Conservation (phyloP, 2,888 invertebrate genomes). For the Branchellion lobata region DNA sequence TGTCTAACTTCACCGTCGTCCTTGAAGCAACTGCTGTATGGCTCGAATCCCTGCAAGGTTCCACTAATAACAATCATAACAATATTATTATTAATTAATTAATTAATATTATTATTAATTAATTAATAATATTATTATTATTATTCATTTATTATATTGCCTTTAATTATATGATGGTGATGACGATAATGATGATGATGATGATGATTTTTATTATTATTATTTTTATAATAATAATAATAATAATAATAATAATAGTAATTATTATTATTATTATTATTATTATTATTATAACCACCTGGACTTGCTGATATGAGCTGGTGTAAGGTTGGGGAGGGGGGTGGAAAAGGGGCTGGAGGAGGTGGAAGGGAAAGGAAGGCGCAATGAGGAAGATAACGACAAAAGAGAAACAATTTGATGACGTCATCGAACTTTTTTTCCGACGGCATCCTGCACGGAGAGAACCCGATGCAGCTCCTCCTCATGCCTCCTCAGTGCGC, state of each 20-base stretch:
- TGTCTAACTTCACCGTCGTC: constrained; percentile 52
- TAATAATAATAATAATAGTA: not conserved
- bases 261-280: constrained; percentile 16
- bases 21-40: constrained; percentile 51
- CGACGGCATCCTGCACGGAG: not conserved
- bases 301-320: constrained; percentile 7
- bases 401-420: not conserved
- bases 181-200: not conserved
- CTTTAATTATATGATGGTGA: not conserved
- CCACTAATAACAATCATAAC: not conserved
- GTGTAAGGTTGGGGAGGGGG: not conserved
- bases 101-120: not conserved
- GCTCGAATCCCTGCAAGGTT: constrained; percentile 56
- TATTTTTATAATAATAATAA: not conserved
- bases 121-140: not conserved
- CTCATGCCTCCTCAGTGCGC: too few relatives aligned
- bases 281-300: not conserved
- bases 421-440: too few relatives aligned
- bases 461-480: not conserved
- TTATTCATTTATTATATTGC: not conserved
- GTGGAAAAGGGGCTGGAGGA: not conserved
- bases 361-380: not conserved
- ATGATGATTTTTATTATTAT: not conserved
- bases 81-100: not conserved
- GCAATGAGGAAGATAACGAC: not conserved